Evolutionary conservation across 2,888 invertebrate genomes (phyloP), one percentile per base, ranked within the genome.

Genomic region (Mythimna impura): DNA sequence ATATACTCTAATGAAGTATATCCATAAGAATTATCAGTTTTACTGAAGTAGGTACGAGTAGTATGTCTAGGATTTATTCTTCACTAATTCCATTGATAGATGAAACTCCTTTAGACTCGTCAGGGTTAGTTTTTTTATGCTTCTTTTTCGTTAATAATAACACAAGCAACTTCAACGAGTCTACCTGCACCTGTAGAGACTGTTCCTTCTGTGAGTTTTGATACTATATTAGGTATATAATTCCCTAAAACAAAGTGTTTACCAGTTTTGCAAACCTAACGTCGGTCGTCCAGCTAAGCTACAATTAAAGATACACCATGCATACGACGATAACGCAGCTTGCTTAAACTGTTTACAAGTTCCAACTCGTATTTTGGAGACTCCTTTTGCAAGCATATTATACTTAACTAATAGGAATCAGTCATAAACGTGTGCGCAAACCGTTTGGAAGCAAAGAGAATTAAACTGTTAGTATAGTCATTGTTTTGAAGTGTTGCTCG

Each of bases 1-100:
- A 47, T 60, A 17, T 60, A 60, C 60, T 66, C 6, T 52, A 47
- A 47, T 47, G 12, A 20, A 60, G 9, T 68, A n/a, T 14, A 36
- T 34, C 10, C 34, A 52, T 36, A 40, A 43, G 2, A 22, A 7
- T 67, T 17, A 68, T 50, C 10, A 30, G 36, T 22, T 14, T 50
- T 10, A 1, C 30, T 30, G 64, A 52, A 43, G 17, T 60, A n/a
- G n/a, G n/a, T n/a, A n/a, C n/a, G n/a, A n/a, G 12, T 66, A n/a
- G 20, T 40, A 25, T n/a, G 58, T 52, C 25, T 67, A 52, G 40
- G 50, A 55, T 47, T 17, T 1, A 12, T 60, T 30, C 10, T 14
- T 40, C 17, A 47, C 6, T 8, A 12, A 30, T 30, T 30, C n/a
- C 20, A 40, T 30, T 43, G 50, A 14, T 14, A n/a, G n/a, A n/a